phyloP scores from a whole-genome alignment of 1,140 invertebrate genomes.

The Telenomus remus region DNA sequence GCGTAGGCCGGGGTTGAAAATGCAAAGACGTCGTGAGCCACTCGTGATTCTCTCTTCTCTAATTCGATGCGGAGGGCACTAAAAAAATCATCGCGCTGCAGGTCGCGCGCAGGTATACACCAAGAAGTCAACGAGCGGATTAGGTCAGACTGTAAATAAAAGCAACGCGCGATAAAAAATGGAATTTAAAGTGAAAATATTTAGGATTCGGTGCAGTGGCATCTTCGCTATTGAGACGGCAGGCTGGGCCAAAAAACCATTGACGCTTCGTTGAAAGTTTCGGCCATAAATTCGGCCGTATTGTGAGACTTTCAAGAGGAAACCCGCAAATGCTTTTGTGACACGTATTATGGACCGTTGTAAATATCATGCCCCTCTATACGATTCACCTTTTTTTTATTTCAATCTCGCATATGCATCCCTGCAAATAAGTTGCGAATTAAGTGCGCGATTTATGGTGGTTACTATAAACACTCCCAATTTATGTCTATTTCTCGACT shows the following conservation, averaged over 20 bases:
- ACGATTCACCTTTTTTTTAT: constrained; percentile 45
- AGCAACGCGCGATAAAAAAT: constrained; percentile 54
- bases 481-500: background rate
- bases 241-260: constrained; percentile 52
- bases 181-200: constrained; percentile 60
- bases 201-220: constrained; percentile 42
- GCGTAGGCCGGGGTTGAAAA: constrained; percentile 1
- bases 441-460: constrained; percentile 18
- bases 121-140: constrained; percentile 45
- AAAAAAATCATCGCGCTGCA: constrained; percentile 52
- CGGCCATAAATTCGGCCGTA: constrained; percentile 71
- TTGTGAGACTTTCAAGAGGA: constrained; percentile 74
- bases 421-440: constrained; percentile 20
- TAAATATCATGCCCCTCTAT: constrained; percentile 55
- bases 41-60: constrained; percentile 13
- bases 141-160: constrained; percentile 59
- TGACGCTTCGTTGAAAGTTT: constrained; percentile 76
- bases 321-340: constrained; percentile 74
- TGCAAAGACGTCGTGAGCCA: constrained; percentile 3
- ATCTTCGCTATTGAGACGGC: constrained; percentile 28
- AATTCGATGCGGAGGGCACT: constrained; percentile 44
- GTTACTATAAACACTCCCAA: constrained; percentile 12
- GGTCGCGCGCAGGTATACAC: constrained; percentile 31
- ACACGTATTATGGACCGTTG: constrained; percentile 65
- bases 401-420: constrained; percentile 22